Evolutionary conservation across 2,113 vertebrate genomes (phyloP).

Genomic region (Micromys minutus): DNA sequence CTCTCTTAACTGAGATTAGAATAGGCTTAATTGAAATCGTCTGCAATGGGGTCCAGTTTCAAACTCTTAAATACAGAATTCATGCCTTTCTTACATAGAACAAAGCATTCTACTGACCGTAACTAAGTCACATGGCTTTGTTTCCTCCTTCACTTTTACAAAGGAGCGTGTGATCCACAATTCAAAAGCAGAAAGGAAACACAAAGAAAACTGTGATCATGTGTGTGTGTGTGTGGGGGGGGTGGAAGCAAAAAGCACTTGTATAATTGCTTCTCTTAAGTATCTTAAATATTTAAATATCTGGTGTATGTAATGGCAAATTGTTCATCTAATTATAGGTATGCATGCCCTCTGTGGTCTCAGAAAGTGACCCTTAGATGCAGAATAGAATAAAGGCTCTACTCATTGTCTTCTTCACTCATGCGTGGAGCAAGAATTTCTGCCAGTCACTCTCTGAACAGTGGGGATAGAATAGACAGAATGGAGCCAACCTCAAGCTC

Average conservation of each 20-base stretch:
- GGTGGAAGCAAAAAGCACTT: background rate
- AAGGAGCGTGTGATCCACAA: background rate
- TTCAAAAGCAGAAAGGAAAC: conserved; percentile 6
- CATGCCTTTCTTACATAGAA: conserved; percentile 23
- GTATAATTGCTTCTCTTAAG: background rate
- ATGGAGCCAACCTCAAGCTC: background rate
- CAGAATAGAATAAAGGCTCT: background rate
- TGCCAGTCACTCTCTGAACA: background rate
- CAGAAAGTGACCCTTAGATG: background rate
- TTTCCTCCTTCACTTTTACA: background rate
- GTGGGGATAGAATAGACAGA: background rate
- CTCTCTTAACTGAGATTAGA: conserved; percentile 65
- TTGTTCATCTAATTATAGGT: background rate
- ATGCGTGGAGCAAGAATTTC: background rate
- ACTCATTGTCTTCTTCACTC: background rate
- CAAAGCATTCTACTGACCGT: conserved; percentile 20
- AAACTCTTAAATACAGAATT: conserved; percentile 52
- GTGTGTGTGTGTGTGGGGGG: too few species aligned
- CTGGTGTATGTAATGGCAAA: background rate
- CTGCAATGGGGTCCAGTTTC: background rate
- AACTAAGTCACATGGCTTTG: conserved; percentile 18
- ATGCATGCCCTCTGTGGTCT: background rate
- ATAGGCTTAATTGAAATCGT: conserved; percentile 61
- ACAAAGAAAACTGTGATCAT: background rate
- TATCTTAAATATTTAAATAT: conserved; percentile 38